Evolutionary conservation across 2,113 vertebrate genomes (phyloP).

Genomic region (Anseranas semipalmata): DNA sequence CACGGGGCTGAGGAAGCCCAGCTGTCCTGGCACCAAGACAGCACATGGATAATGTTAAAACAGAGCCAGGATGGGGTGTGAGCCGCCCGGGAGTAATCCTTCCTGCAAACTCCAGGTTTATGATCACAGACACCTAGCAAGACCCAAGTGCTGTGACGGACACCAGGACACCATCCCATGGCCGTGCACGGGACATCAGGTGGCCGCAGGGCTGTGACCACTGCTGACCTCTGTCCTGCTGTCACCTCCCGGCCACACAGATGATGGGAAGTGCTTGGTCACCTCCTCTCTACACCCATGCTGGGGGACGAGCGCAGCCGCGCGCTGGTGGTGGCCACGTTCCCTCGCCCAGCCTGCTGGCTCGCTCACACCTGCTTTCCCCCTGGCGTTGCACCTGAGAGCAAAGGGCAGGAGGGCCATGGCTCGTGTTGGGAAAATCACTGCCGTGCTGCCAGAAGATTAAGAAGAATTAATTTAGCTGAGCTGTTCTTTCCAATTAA

Average conservation of each 20-base stretch:
- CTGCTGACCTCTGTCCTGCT: not conserved
- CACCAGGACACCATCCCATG: not conserved
- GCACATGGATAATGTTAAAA: not conserved
- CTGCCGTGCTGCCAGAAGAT: not conserved
- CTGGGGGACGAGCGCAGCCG: too few relatives aligned
- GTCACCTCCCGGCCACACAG: not conserved
- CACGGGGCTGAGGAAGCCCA: not conserved
- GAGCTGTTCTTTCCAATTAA: not conserved
- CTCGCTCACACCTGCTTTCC: not conserved
- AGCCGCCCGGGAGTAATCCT: not conserved
- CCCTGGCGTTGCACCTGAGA: not conserved
- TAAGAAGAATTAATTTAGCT: not conserved
- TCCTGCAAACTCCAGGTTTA: not conserved
- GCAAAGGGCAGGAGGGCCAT: too few relatives aligned
- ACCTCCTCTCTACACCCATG: not conserved
- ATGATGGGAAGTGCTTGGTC: not conserved
- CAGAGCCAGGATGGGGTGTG: not conserved
- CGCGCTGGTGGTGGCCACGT: fast-evolving
- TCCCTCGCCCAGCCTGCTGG: fast-evolving
- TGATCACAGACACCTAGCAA: not conserved
- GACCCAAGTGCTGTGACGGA: not conserved
- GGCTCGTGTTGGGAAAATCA: not conserved
- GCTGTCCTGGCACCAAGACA: not conserved
- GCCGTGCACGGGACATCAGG: not conserved
- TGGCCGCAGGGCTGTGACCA: not conserved